Base-by-base conservation (phyloP, 2,797 vertebrate genomes). In the Euthynnus affinis region DNA sequence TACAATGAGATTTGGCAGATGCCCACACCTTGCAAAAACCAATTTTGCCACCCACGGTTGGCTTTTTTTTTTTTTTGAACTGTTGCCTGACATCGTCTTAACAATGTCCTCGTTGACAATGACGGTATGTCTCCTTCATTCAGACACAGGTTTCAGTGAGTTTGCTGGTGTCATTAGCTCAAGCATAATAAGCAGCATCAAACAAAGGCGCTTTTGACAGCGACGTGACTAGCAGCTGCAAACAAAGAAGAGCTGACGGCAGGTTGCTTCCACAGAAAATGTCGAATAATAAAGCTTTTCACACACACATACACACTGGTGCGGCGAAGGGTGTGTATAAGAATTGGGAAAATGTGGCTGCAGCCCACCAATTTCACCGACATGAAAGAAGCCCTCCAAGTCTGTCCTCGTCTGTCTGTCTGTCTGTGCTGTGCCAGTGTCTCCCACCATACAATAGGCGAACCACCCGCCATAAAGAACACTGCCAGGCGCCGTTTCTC, bases 221-320 rank as follows among this genome's bases (percentile, higher is more conserved):
- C 56, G 68, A 69, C 64, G 76, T 69, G 82, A 82, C n/a, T 49
- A 62, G 80, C 87, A 82, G 87, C 85, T 78, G 79, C 91, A 87
- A 87, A 95, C 94, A 94, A 94, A 95, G 91, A 75, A 71, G 40
- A 58, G 73, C 76, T 1, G 40, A 44, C 51, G 74, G 74, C 67
- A 66, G 71, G 18, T 81, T n/a, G 18, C 9, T 37, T 6, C 23
- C 63, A 73, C 27, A 10, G 2, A 65, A 62, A 40, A 57, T 15
- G 20, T n/a, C 66, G 3, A 83, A 63, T 3, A 76, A 58, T 2
- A 10, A 25, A 22, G 27, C 27, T 37, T 53, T 32, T 20, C 52
- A 9, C 49, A 51, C n/a, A 3, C 18, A 52, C 51, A 10, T 2
- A 52, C 51, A 52, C 9, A 17, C 10, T 8, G 17, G 52, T 4